Conservation (phyloP, 2,888 invertebrate genomes). For the Melipona bicolor region DNA sequence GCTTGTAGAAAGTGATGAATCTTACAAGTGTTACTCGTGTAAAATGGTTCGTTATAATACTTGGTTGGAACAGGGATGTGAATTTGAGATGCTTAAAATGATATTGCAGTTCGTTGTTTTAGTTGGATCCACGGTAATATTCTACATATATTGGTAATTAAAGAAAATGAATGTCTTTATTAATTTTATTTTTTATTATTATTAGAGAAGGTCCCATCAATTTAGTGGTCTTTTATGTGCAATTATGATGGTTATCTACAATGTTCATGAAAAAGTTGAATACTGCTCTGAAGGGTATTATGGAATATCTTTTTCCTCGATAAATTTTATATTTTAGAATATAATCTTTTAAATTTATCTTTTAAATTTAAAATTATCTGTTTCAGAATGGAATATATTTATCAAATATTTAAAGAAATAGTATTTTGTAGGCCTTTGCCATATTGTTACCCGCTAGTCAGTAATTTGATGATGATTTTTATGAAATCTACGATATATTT, state of each 20-base stretch:
- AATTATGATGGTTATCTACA: constrained; percentile 74
- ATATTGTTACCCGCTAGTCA: constrained; percentile 75
- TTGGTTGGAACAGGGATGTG: constrained; percentile 73
- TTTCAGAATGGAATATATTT: constrained; percentile 75
- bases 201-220: constrained; percentile 81
- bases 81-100: constrained; percentile 79
- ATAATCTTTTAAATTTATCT: neutral
- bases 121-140: constrained; percentile 77
- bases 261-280: constrained; percentile 74
- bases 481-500: constrained; percentile 66
- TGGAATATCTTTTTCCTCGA: neutral
- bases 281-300: constrained; percentile 78
- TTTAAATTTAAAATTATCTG: neutral
- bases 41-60: constrained; percentile 78
- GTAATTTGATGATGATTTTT: constrained; percentile 75
- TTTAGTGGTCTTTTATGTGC: constrained; percentile 81
- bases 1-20: constrained; percentile 66
- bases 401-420: constrained; percentile 79
- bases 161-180: neutral
- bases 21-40: constrained; percentile 71
- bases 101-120: constrained; percentile 77
- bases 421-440: constrained; percentile 79
- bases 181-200: constrained; percentile 36
- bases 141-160: neutral
- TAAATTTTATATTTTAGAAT: constrained; percentile 6